A percentile compares a stretch with the other conserved stretches of the same genome.
phyloP scores from a whole-genome alignment of 2,888 invertebrate genomes.

The Caenorhabditis sp. region DNA sequence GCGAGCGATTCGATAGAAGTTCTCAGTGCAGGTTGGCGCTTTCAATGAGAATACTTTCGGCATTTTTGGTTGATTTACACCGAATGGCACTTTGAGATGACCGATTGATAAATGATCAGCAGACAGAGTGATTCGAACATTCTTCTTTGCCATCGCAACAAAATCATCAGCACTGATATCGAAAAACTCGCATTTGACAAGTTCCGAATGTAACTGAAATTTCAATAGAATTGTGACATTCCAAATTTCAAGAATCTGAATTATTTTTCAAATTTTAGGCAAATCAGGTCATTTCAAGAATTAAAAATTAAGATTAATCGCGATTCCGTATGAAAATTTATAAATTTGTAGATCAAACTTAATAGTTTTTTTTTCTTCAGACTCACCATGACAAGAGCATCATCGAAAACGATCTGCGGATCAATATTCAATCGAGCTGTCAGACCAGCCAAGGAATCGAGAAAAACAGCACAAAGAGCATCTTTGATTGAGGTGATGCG shows the following conservation, averaged over 20 bases:
- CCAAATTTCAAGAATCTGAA: no score
- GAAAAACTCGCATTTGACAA: slow-evolving; percentile 8
- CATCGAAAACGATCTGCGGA: slow-evolving; percentile 28
- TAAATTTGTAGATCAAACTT: no score
- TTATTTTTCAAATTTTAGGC: no score
- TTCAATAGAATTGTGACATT: no score
- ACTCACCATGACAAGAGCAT: slow-evolving; percentile 44
- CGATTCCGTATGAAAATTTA: no score
- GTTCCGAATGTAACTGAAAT: slow-evolving; percentile 27
- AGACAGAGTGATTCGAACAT: slow-evolving; percentile 6
- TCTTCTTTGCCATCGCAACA: slow-evolving; percentile 5
- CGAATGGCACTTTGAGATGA: slow-evolving; percentile 42
- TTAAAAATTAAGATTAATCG: no score
- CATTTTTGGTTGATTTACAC: slow-evolving; percentile 78
- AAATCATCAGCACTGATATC: slow-evolving; percentile 1
- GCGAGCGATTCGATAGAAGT: slow-evolving; percentile 83
- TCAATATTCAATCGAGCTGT: slow-evolving; percentile 83
- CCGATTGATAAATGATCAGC: slow-evolving; percentile 28
- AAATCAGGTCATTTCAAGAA: no score
- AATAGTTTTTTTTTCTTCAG: no score
- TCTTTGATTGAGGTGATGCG: slow-evolving; percentile 54
- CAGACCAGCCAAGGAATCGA: slow-evolving; percentile 89
- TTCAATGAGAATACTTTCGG: slow-evolving; percentile 67
- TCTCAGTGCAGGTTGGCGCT: slow-evolving; percentile 76
- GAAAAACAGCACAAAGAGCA: slow-evolving; percentile 78